Evolutionary conservation across 2,888 invertebrate species (phyloP), one percentile per base, ranked within the genome.

Genomic region (Notodonta ziczac): DNA sequence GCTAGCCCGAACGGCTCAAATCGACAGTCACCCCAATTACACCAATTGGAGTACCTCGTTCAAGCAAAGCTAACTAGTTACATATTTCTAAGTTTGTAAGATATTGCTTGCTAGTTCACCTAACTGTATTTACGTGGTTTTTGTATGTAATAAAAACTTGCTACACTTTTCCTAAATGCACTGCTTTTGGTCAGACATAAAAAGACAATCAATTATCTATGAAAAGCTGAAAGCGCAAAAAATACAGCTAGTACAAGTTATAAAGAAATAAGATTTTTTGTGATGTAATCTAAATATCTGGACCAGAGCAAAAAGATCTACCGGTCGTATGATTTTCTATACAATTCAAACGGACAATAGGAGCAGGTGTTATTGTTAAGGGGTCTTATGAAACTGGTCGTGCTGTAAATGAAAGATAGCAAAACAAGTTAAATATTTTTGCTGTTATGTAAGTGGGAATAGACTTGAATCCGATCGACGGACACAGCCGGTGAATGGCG

Each of bases 401-500:
- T 8, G 24, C 16, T 42, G 44, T 56, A 40, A 55, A 55, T 59
- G 35, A 48, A 55, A 55, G 9, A 53, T 52, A 40, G 77, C 73
- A 81, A 85, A 84, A 80, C 73, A 73, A 85, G 80, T 79, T 54
- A 80, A 86, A 83, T 85, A 81, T 85, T 86, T 67, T 83, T 74
- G 77, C 77, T 77, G 72, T 91, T 90, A 89, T 82, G 83, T 87
- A 91, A 91, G 73, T 67, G 60, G 72, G 67, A 72, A 67, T 60
- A 77, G 80, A 76, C 77, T 79, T 50, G 76, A 84, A 85, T 85
- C 79, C 69, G 79, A 77, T 83, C 79, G 78, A 75, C 73, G 72
- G 80, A 78, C 76, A 74, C 69, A 69, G 77, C 57, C 76, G 81
- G 90, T 88, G 90, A 90, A 85, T 84, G 88, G 88, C 79, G 78